These are phyloP conservation scores for Ommatoiulus sabulosus DNA, from an alignment of 2,888 invertebrate genomes.

Conservation along the genomic window DNA sequence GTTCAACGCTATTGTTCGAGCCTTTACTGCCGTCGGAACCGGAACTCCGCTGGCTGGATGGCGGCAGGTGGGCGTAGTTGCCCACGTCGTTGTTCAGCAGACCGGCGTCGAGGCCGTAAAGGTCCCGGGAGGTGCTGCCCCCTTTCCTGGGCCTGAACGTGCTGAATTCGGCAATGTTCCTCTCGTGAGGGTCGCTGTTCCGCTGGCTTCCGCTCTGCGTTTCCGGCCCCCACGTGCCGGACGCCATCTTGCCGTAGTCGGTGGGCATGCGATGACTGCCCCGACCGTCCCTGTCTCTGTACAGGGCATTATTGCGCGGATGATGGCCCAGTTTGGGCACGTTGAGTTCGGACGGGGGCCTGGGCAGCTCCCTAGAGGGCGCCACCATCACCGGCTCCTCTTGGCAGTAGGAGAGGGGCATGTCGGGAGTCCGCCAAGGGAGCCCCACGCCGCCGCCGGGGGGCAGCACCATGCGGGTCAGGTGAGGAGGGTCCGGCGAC, in stretches of 20 bases:
- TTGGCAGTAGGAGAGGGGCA: conserved; percentile 30
- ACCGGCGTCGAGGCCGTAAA: conserved; percentile 50
- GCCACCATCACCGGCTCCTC: neutral
- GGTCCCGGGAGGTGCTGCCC: neutral
- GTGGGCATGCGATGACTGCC: neutral
- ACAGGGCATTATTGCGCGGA: conserved; percentile 31
- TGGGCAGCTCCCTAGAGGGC: neutral
- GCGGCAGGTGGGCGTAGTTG: conserved; percentile 47
- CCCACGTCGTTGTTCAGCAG: conserved; percentile 52
- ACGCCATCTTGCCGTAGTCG: neutral
- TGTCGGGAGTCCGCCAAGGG: conserved; percentile 11
- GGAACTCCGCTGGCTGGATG: conserved; percentile 42
- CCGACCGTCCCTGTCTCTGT: neutral
- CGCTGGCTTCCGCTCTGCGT: neutral
- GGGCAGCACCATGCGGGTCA: neutral
- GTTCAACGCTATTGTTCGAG: conserved; percentile 53
- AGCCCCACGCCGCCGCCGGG: neutral
- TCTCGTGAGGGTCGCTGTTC: conserved; percentile 60
- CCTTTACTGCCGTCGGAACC: conserved; percentile 54
- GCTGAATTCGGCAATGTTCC: conserved; percentile 59
- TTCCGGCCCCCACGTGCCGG: conserved; percentile 55
- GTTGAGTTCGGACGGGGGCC: neutral
- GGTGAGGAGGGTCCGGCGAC: conserved; percentile 4
- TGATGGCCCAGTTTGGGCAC: conserved; percentile 1
- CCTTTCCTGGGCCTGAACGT: conserved; percentile 59